These are phyloP conservation scores for Corythoichthys intestinalis DNA, from an alignment of 2,113 vertebrate genomes.

Conservation along the genomic window DNA sequence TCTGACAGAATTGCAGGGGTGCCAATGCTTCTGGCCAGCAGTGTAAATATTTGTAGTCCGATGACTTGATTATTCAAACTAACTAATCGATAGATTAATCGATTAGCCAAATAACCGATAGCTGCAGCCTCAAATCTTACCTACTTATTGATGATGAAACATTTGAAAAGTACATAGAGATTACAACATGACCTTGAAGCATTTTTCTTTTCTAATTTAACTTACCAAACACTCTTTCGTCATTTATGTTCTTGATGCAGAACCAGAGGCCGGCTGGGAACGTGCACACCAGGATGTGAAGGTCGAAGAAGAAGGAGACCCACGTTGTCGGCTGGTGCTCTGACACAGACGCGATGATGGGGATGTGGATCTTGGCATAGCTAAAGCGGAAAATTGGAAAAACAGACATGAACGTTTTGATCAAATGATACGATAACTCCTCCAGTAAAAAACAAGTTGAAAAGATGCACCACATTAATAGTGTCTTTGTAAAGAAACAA, in stretches of 20 bases:
- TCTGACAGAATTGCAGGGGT: too few species aligned
- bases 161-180: too few species aligned
- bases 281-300: conserved; percentile 98
- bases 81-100: too few species aligned
- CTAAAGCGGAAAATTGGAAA: conserved; percentile 53
- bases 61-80: too few species aligned
- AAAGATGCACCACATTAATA: conserved; percentile 13
- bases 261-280: conserved; percentile 98
- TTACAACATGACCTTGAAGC: neutral
- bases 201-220: neutral
- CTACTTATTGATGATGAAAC: too few species aligned
- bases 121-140: too few species aligned
- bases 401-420: conserved; percentile 25
- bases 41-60: too few species aligned
- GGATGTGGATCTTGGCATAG: conserved; percentile 99
- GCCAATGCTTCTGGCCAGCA: too few species aligned
- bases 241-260: conserved; percentile 98
- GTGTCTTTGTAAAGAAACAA: conserved; percentile 22
- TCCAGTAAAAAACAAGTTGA: conserved; percentile 20
- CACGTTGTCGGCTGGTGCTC: conserved; percentile 98
- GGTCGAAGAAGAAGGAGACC: conserved; percentile 99
- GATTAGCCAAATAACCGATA: too few species aligned
- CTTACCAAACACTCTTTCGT: conserved; percentile 94
- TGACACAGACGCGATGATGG: conserved; percentile 98
- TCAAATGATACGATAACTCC: conserved; percentile 46